Percentiles rank a stretch among this genome's conserved stretches.
Evolutionary conservation across 23 tunicate species (phyloP).

Genomic region (Oikopleura dioica): DNA sequence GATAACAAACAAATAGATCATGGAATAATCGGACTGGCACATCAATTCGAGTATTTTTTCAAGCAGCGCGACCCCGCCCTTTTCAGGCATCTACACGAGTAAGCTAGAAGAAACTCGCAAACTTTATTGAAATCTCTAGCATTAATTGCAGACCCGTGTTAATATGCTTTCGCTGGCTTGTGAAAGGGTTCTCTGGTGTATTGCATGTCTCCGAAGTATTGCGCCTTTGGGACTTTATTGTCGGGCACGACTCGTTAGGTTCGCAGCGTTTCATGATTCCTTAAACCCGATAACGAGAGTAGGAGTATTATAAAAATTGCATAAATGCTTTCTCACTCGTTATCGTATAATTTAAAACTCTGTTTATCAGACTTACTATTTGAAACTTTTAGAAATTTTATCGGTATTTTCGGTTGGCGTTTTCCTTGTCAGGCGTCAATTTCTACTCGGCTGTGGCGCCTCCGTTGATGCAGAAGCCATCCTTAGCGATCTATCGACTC

Average conservation of each 20-base stretch:
- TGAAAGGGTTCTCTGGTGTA: slow-evolving; percentile 75
- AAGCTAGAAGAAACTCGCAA: too few relatives aligned
- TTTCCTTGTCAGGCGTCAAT: slow-evolving; percentile 55
- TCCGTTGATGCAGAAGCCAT: slow-evolving; percentile 22
- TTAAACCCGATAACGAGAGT: too few relatives aligned
- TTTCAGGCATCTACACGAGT: neutral
- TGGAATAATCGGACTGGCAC: neutral
- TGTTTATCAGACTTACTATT: too few relatives aligned
- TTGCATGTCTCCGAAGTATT: slow-evolving; percentile 70
- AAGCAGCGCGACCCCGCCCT: neutral
- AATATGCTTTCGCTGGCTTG: slow-evolving; percentile 91
- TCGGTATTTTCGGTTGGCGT: slow-evolving; percentile 70
- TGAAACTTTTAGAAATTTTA: slow-evolving; percentile 25
- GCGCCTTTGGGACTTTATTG: slow-evolving; percentile 68
- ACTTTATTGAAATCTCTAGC: too few relatives aligned
- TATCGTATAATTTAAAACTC: too few relatives aligned
- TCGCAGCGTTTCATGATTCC: too few relatives aligned
- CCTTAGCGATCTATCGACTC: slow-evolving; percentile 47
- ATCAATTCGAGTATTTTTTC: neutral
- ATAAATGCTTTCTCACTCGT: too few relatives aligned
- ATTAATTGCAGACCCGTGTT: slow-evolving; percentile 16
- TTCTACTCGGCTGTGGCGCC: slow-evolving; percentile 39
- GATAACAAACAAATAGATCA: too few relatives aligned
- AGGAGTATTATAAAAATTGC: too few relatives aligned
- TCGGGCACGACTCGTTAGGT: slow-evolving; percentile 61